phyloP scores from a whole-genome alignment of 1,140 invertebrate species.

The Wasmannia auropunctata region DNA sequence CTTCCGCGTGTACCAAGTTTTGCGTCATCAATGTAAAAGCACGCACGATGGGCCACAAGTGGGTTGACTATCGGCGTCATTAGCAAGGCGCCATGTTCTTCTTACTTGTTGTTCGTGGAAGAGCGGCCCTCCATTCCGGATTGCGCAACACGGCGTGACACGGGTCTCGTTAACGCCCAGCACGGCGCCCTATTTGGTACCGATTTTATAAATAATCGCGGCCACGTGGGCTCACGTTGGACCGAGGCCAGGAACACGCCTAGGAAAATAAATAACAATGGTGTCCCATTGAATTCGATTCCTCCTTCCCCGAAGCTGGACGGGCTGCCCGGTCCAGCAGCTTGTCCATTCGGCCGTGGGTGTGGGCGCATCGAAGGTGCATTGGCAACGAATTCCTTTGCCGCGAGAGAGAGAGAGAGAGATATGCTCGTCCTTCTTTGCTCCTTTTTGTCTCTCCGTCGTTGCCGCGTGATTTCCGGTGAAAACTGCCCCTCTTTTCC shows the following conservation, averaged over 20 bases:
- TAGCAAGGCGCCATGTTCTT: slow-evolving; percentile 57
- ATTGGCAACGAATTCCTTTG: slow-evolving; percentile 63
- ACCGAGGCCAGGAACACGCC: slow-evolving; percentile 66
- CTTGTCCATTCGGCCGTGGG: slow-evolving; percentile 60
- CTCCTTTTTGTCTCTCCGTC: slow-evolving; percentile 16
- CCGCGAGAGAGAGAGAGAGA: slow-evolving; percentile 52
- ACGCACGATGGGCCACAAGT: slow-evolving; percentile 35
- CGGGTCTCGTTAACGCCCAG: slow-evolving; percentile 67
- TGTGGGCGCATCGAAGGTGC: slow-evolving; percentile 54
- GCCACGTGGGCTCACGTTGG: slow-evolving; percentile 64
- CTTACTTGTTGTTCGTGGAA: slow-evolving; percentile 59
- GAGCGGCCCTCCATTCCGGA: slow-evolving; percentile 38
- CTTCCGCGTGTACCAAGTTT: slow-evolving; percentile 27
- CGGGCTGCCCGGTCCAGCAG: slow-evolving; percentile 7
- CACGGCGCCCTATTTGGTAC: slow-evolving; percentile 70
- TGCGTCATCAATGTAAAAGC: slow-evolving; percentile 46
- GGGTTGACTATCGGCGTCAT: slow-evolving; percentile 45
- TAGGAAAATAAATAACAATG: slow-evolving; percentile 76
- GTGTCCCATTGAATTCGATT: slow-evolving; percentile 72
- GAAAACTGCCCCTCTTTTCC: slow-evolving; percentile 69
- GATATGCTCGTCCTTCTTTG: slow-evolving; percentile 40
- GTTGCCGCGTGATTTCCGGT: slow-evolving; percentile 62
- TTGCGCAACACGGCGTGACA: slow-evolving; percentile 60
- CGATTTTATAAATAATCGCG: slow-evolving; percentile 74
- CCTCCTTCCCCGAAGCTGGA: slow-evolving; percentile 1